These are phyloP conservation scores for Dryocosmus kuriphilus DNA, from an alignment of 2,888 invertebrate species.

Conservation along the genomic window DNA sequence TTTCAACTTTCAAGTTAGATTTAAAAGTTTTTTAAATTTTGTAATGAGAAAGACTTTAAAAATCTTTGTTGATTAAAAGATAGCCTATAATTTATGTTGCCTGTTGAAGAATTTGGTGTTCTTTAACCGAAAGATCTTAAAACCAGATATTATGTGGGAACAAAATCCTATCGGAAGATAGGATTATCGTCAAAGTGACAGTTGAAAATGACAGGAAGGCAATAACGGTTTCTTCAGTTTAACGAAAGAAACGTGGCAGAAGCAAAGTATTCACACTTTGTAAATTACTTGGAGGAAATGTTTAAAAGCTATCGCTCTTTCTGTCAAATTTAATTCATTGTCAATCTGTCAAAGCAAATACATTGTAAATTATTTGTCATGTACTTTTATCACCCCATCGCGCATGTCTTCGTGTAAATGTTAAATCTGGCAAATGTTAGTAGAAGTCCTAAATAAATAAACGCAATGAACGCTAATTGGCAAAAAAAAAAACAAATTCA, in stretches of 20 bases:
- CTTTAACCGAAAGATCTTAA: no score
- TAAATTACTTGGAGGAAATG: neutral
- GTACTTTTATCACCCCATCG: neutral
- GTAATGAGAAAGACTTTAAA: no score
- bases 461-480: slow-evolving; percentile 10
- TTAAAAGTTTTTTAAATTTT: neutral
- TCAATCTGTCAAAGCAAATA: neutral
- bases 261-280: neutral
- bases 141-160: no score
- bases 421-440: neutral
- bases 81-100: no score
- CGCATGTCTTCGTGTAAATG: neutral
- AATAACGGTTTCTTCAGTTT: neutral
- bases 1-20: neutral
- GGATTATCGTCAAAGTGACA: neutral
- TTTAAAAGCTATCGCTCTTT: neutral
- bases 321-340: neutral
- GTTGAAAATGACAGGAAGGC: slow-evolving; percentile 7
- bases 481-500: slow-evolving; percentile 21
- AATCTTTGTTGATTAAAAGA: no score
- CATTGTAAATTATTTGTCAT: neutral
- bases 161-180: no score
- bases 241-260: neutral
- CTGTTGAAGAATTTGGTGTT: no score
- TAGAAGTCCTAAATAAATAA: neutral